Conservation (phyloP, 1,140 invertebrate genomes). For the Diplogasteroides magnus region DNA sequence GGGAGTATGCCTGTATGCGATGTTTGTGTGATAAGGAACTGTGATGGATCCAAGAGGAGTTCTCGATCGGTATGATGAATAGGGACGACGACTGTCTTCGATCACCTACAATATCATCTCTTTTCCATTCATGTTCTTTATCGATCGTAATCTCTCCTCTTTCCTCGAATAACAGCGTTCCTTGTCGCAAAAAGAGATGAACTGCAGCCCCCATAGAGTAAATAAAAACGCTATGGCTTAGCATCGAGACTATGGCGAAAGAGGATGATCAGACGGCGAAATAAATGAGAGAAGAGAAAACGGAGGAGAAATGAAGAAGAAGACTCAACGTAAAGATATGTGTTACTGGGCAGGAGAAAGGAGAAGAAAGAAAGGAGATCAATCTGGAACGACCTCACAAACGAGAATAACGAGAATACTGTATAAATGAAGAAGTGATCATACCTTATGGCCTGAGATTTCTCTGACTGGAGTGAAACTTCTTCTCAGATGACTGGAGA, state of each 20-base stretch:
- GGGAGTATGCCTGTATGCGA: conserved; percentile 26
- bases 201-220: conserved; percentile 6
- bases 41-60: conserved; percentile 31
- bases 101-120: conserved; percentile 12
- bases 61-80: conserved; percentile 16
- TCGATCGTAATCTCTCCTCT: conserved; percentile 3
- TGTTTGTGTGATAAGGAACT: conserved; percentile 34
- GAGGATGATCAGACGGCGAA: no score
- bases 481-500: conserved; percentile 23
- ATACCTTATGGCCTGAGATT: conserved; percentile 20
- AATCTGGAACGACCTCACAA: no score
- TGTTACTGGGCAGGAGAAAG: no score
- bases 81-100: conserved; percentile 17
- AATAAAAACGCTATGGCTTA: no score
- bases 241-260: no score
- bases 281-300: no score
- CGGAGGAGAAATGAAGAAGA: no score
- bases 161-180: background rate
- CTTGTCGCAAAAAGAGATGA: conserved; percentile 15
- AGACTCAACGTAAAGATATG: no score
- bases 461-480: conserved; percentile 34
- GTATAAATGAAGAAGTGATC: conserved; percentile 3
- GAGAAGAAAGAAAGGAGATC: no score
- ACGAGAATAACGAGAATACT: conserved; percentile 2
- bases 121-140: background rate